Evolutionary conservation across 2,888 invertebrate species (phyloP), one percentile per base, ranked within the genome.

Genomic region (Artemia sinica): DNA sequence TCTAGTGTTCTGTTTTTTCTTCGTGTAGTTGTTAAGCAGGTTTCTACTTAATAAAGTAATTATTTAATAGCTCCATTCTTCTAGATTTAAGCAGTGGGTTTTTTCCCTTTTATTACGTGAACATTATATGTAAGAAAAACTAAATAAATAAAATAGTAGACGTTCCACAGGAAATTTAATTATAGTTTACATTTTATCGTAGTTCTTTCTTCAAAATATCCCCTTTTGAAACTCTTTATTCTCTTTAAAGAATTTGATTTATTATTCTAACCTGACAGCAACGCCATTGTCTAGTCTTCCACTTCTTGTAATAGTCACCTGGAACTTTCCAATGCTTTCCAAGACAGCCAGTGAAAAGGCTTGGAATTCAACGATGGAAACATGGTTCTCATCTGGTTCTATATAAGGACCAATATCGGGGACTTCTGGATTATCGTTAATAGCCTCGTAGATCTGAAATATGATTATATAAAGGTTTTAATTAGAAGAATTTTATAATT

Each of bases 361-460:
- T 49, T 81, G 78, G 74, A 83, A 83, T 74, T 83, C 82, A 8
- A 83, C 73, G 9, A 82, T 76, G 3, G 83, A 78, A 72, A 79
- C 78, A 50, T 74, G 75, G 49, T 73, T 72, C 13, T 71, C 70
- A 52, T 74, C 73, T 12, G 73, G 72, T 50, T 73, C 73, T 1
- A 73, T 71, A 9, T 75, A 68, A 8, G 74, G 73, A 2, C 75
- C 75, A 10, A 77, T 72, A 66, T 75, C 75, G 12, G 75, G 74
- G n/a, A 76, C 76, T 14, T 78, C 77, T 4, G 76, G 77, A 66
- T 76, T 75, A 67, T 77, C 75, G 72, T 78, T 78, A 69, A 80
- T 76, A 8, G 78, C 76, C 66, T 76, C 77, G 72, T 79, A 80
- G 6, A 80, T 79, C 79, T 80, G 70, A 13, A 72, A 49, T 58